These are phyloP conservation scores for Dolichomitus sp. DNA, from an alignment of 2,888 invertebrate species.

Conservation along the genomic window DNA sequence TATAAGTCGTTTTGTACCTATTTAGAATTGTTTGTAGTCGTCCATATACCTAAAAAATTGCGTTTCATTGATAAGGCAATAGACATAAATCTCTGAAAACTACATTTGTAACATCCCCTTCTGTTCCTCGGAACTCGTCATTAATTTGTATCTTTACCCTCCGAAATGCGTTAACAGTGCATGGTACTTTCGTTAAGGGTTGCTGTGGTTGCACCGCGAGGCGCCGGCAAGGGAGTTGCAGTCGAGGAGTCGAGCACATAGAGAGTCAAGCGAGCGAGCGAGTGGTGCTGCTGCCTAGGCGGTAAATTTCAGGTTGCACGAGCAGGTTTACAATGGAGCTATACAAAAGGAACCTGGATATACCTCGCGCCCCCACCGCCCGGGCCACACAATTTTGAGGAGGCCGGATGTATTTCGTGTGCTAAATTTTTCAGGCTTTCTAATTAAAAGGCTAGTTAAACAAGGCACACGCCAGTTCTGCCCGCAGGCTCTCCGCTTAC, in stretches of 20 bases:
- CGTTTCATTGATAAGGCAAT: neutral
- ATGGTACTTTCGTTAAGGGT: conserved; percentile 13
- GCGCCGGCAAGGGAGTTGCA: conserved; percentile 55
- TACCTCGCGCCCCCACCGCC: conserved; percentile 54
- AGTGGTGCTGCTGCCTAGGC: conserved; percentile 65
- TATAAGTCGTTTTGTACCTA: neutral
- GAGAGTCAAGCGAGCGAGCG: conserved; percentile 44
- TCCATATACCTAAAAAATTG: neutral
- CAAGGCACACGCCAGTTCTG: conserved; percentile 80
- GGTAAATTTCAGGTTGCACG: conserved; percentile 79
- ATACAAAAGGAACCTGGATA: conserved; percentile 66
- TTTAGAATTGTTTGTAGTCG: neutral
- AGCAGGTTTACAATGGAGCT: conserved; percentile 60
- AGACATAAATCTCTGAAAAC: neutral
- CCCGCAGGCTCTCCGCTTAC: conserved; percentile 75
- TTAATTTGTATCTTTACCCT: conserved; percentile 11
- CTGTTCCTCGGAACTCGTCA: neutral
- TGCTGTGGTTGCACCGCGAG: conserved; percentile 39
- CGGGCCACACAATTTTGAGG: conserved; percentile 80
- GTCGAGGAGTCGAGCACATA: conserved; percentile 28
- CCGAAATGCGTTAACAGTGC: neutral
- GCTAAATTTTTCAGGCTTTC: conserved; percentile 86
- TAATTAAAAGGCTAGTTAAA: conserved; percentile 87
- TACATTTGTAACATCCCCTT: neutral
- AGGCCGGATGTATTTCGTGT: conserved; percentile 83